Evolutionary conservation across 2,888 invertebrate genomes (phyloP), one percentile per base, ranked within the genome.

Genomic region (Drosophila affinis): DNA sequence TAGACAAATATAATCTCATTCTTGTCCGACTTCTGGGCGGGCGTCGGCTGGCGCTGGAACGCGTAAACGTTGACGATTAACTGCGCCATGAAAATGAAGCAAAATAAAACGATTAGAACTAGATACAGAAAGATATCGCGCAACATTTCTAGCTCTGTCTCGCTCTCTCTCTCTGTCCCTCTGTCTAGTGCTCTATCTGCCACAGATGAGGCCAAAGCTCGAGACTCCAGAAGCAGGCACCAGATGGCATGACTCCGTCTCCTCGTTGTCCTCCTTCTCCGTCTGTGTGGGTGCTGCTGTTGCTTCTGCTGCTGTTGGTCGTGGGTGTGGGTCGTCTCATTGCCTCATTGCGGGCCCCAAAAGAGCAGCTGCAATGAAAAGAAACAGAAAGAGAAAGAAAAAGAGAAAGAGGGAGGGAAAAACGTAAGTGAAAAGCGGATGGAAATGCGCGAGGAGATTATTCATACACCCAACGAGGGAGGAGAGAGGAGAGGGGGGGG

Each of bases 11-110:
- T 86, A 80, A 91, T 89, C 75, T 90, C 90, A 68, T 85, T 90
- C 77, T 91, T 91, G 44, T 91, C 91, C 56, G 91, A 83, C 72
- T 89, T 86, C 56, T 88, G 90, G 54, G 89, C 79, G 47, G 90
- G 77, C 48, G 88, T 75, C 48, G 91, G 91, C 68, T 91, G 91
- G 60, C 91, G 85, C 77, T 91, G 91, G 81, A 91, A 91, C 65
- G 91, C 91, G 83, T 91, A 91, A 71, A 91, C 91, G 78, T 91
- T 91, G 77, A 91, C 91, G 82, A 91, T 91, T 89, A 91, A 88
- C 90, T 91, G 91, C 71, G 91, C 91, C 89, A 91, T 86, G 80
- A 91, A 91, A 88, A 91, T 91, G 75, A 91, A 88, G 84, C 91
- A 91, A 89, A 91, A 91, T 89, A 91, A 91, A 90, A 91, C 90